These are phyloP conservation scores for Scelioninae gen. 1 DNA, from an alignment of 2,888 invertebrate genomes.

Conservation along the genomic window DNA sequence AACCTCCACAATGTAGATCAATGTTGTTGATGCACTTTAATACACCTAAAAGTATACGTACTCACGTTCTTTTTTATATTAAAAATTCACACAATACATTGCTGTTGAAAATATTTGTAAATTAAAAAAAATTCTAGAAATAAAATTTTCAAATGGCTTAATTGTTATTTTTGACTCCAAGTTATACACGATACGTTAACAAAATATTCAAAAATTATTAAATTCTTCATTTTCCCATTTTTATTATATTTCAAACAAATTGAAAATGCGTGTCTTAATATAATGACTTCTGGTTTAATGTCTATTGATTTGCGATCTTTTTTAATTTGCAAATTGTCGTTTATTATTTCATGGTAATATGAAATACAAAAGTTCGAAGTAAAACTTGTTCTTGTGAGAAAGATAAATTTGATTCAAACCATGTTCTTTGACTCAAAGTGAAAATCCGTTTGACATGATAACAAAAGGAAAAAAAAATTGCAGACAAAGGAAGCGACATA, in stretches of 20 bases:
- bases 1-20: constrained; percentile 32
- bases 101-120: neutral
- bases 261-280: too few species aligned
- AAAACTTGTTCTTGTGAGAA: constrained; percentile 27
- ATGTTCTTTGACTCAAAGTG: constrained; percentile 38
- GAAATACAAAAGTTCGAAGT: neutral
- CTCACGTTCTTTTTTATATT: neutral
- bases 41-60: neutral
- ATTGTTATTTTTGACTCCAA: too few species aligned
- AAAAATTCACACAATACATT: neutral
- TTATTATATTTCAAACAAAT: too few species aligned
- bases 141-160: too few species aligned
- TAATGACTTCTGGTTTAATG: neutral
- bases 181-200: too few species aligned
- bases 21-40: constrained; percentile 20
- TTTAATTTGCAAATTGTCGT: constrained; percentile 27
- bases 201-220: too few species aligned
- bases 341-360: neutral
- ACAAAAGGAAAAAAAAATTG: constrained; percentile 16
- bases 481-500: constrained; percentile 25
- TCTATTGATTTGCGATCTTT: constrained; percentile 13
- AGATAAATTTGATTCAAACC: constrained; percentile 34
- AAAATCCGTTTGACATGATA: constrained; percentile 45
- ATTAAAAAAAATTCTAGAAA: too few species aligned
- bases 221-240: too few species aligned